phyloP scores from a whole-genome alignment of 2,888 invertebrate genomes.

The Rutpela maculata region DNA sequence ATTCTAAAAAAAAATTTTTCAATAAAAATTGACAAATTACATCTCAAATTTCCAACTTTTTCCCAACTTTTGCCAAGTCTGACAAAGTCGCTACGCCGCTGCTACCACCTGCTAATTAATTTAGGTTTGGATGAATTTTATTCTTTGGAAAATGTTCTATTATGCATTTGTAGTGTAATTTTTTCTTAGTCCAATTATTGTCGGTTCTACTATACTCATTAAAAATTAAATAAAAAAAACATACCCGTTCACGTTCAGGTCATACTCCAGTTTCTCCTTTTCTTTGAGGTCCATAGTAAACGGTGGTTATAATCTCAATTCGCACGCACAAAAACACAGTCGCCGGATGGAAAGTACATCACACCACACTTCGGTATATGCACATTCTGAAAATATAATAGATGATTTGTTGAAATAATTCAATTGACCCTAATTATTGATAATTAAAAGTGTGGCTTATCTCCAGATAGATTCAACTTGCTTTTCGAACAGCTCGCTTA shows the following conservation, averaged over 20 bases:
- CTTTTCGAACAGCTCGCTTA: neutral
- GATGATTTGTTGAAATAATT: neutral
- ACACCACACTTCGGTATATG: neutral
- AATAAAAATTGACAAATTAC: no score
- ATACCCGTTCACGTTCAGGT: slow-evolving; percentile 39
- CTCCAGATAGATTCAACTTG: neutral
- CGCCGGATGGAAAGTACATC: neutral
- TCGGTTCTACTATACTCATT: no score
- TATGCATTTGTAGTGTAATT: no score
- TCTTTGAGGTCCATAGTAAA: slow-evolving; percentile 22
- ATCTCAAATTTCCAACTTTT: no score
- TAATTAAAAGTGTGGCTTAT: slow-evolving; percentile 14
- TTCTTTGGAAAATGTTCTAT: no score
- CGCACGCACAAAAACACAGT: neutral
- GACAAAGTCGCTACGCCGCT: no score
- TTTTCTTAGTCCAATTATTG: no score
- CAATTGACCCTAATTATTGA: slow-evolving; percentile 35
- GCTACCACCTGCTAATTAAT: no score
- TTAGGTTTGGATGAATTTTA: no score
- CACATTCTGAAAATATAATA: neutral
- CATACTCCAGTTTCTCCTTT: slow-evolving; percentile 32
- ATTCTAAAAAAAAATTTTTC: no score
- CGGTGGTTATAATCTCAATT: neutral
- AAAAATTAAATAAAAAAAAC: neutral
- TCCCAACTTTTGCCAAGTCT: no score